These are phyloP conservation scores for Catamblyrhynchus diadema DNA, from an alignment of 2,797 vertebrate genomes.

Conservation along the genomic window DNA sequence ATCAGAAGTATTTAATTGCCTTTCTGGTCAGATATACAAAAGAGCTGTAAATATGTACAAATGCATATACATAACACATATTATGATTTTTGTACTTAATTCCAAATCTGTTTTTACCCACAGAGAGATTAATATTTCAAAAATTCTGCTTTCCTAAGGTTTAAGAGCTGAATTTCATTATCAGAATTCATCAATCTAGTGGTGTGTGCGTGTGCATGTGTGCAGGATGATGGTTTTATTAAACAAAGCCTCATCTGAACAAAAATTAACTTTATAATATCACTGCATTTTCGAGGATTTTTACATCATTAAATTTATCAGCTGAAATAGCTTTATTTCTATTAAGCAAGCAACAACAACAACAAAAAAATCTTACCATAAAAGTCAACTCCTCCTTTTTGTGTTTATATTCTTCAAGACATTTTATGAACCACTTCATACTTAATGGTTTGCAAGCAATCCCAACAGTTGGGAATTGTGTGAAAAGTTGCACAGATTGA, in stretches of 20 bases:
- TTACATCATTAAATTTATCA: background rate
- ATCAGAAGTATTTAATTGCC: background rate
- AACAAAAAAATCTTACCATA: background rate
- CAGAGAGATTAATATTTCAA: background rate
- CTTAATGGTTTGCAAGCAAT: slow-evolving; percentile 88
- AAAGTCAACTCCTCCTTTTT: slow-evolving; percentile 55
- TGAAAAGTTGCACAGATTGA: slow-evolving; percentile 82
- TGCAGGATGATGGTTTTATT: background rate
- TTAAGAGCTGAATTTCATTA: background rate
- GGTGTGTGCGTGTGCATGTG: rapidly evolving
- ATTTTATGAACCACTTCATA: slow-evolving; percentile 90
- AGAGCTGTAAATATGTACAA: background rate
- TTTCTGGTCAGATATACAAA: background rate
- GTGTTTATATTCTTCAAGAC: slow-evolving; percentile 66
- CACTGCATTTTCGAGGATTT: background rate
- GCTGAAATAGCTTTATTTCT: slow-evolving; percentile 48
- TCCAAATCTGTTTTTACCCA: background rate
- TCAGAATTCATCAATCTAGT: background rate
- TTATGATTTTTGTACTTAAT: background rate
- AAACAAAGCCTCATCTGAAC: background rate
- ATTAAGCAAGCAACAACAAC: background rate
- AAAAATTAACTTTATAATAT: slow-evolving; percentile 27
- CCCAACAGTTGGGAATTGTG: slow-evolving; percentile 77
- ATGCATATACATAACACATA: background rate
- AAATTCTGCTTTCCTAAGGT: background rate